Evolutionary conservation across 2,113 vertebrate genomes (phyloP).

Genomic region (Pituophis catenifer): DNA sequence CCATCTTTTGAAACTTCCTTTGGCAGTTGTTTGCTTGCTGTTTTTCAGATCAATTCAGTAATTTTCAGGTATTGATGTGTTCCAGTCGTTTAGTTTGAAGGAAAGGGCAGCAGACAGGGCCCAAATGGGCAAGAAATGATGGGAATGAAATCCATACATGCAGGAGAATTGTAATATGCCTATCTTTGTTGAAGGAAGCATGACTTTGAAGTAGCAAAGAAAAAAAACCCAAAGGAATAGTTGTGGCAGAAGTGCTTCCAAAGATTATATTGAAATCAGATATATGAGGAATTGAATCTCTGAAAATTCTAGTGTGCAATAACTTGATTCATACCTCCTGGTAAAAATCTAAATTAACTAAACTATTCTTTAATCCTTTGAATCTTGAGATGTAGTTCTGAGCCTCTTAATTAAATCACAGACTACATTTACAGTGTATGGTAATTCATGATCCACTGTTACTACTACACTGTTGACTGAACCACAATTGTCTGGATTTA

Average conservation of each 20-base stretch:
- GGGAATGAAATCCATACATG: background rate
- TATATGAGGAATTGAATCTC: background rate
- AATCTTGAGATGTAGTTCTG: background rate
- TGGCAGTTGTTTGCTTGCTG: background rate
- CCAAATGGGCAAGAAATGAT: background rate
- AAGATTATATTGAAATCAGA: background rate
- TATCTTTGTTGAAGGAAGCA: background rate
- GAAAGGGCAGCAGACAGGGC: background rate
- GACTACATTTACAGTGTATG: background rate
- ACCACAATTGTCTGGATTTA: background rate
- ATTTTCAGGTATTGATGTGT: background rate
- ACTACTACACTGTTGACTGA: background rate
- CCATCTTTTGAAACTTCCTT: background rate
- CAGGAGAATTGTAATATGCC: background rate
- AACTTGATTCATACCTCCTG: background rate
- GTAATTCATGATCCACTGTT: background rate
- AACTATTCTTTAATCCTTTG: background rate
- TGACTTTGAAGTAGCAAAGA: background rate
- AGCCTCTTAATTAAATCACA: background rate
- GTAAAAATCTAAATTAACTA: background rate
- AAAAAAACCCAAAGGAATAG: background rate
- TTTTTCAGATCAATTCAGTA: constrained; percentile 13
- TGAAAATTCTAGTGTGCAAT: background rate
- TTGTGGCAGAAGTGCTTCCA: background rate
- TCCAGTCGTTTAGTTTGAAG: background rate